Conservation (phyloP, 2,797 vertebrate genomes). For the Arnoldichthys spilopterus region DNA sequence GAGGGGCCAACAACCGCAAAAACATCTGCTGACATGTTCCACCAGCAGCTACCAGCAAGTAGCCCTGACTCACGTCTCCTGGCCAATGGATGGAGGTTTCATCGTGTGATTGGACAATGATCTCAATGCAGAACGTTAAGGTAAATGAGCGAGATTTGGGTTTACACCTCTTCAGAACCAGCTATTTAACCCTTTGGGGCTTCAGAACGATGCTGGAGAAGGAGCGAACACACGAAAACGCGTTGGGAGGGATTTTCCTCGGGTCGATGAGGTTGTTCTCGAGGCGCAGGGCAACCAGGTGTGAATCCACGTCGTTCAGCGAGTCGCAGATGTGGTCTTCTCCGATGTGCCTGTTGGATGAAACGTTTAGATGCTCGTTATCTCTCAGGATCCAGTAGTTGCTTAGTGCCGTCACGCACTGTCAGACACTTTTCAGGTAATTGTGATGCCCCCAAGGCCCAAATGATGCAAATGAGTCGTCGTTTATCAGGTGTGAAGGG, state of each 20-base stretch:
- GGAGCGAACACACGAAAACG: constrained; percentile 90
- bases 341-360: constrained; percentile 80
- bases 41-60: constrained; percentile 24
- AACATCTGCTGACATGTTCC: constrained; percentile 25
- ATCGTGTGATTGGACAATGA: constrained; percentile 1
- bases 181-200: constrained; percentile 84
- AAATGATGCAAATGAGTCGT: too few species aligned
- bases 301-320: constrained; percentile 79
- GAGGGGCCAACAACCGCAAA: constrained; percentile 25
- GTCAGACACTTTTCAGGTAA: too few species aligned
- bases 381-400: constrained; percentile 56
- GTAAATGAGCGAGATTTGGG: neutral
- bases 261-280: constrained; percentile 92
- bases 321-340: constrained; percentile 87
- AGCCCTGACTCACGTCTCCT: constrained; percentile 5
- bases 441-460: too few species aligned
- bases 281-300: constrained; percentile 87
- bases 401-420: too few species aligned
- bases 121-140: neutral
- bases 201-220: constrained; percentile 90
- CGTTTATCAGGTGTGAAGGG: too few species aligned
- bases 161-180: neutral
- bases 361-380: constrained; percentile 25
- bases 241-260: constrained; percentile 81
- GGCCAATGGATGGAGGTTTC: constrained; percentile 14